Base-by-base conservation (phyloP, 2,113 vertebrate species). In the Heteronetta atricapilla region DNA sequence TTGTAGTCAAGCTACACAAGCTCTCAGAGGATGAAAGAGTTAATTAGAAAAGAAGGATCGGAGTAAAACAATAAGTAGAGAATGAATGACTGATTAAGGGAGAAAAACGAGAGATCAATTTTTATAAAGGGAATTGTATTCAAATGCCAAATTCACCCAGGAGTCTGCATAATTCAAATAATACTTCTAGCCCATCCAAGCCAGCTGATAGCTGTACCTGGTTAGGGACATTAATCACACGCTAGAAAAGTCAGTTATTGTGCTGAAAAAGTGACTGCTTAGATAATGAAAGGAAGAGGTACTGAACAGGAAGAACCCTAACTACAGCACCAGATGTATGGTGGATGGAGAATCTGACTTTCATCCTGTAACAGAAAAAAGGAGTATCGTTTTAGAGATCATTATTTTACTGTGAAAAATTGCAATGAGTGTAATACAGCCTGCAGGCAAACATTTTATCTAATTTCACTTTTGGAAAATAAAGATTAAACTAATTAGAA, bases 221-320 rank as follows among this genome's bases (percentile, higher is more conserved):
- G 67, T 94, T 85, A 70, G 93, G 70, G 59, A 59, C 78, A 89
- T 94, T 93, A 96, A 94, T 95, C 91, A 90, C 80, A 81, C 23
- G 26, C 63, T 28, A 75, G 50, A 91, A 89, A 94, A 94, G 38
- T 44, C 78, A 84, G 90, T 64, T 89, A 93, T 73, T 76, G 33
- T 75, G 60, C 68, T 89, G 22, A 87, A 63, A 48, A 82, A 75
- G 74, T 42, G 44, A 87, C 18, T 82, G 28, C 36, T 16, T 40
- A 85, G 50, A 84, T 82, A 85, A 85, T 93, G 50, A 89, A 89
- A 33, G 70, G 60, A 82, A 76, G 38, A 85, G 26, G 38, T 62
- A 62, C 22, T 36, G 74, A 94, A 70, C 25, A 87, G 14, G 7
- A 89, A 48, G 44, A 93, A 58, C 50, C 38, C 66, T 79, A 82